Conservation (phyloP, 2,113 vertebrate species). For the Otocyon megalotis region DNA sequence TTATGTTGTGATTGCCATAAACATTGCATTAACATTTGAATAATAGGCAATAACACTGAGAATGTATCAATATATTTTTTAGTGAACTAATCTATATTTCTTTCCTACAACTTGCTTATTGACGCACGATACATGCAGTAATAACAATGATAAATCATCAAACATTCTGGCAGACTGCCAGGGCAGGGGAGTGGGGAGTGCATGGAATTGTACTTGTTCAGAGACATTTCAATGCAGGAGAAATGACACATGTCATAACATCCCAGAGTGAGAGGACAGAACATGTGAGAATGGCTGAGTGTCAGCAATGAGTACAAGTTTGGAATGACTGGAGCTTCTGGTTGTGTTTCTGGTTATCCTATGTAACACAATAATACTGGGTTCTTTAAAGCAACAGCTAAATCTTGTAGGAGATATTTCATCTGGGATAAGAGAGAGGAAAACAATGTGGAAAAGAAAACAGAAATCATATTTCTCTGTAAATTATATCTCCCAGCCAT, state of each 20-base stretch:
- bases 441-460: background rate
- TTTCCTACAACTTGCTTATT: background rate
- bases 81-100: background rate
- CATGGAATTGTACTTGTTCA: background rate
- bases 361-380: background rate
- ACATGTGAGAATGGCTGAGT: too few relatives aligned
- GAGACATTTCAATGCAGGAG: background rate
- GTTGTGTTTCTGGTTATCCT: background rate
- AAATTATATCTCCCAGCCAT: background rate
- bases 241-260: background rate
- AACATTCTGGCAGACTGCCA: background rate
- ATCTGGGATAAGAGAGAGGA: background rate
- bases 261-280: background rate
- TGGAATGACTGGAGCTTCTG: background rate
- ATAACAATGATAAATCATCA: background rate
- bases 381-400: background rate
- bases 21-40: conserved; percentile 43
- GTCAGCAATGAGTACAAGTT: background rate
- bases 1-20: conserved; percentile 32
- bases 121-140: background rate
- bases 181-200: too few relatives aligned
- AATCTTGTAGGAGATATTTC: background rate
- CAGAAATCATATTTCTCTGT: background rate
- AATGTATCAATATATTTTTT: background rate
- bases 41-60: background rate